Evolutionary conservation across 2,888 invertebrate genomes (phyloP), one percentile per base, ranked within the genome.

Genomic region (Eilema caniola): DNA sequence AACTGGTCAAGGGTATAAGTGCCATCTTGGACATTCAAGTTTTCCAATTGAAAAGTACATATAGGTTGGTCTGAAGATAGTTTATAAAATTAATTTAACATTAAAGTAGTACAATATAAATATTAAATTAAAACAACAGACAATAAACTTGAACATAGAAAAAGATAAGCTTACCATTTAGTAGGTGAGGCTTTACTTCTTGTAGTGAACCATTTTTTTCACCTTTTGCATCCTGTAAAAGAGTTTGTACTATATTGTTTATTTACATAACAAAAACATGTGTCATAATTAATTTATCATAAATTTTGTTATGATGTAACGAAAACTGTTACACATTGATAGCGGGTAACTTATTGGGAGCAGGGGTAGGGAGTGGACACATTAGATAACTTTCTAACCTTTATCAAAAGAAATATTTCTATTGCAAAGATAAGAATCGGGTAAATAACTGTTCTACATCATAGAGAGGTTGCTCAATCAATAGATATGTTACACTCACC

Each of bases 171-270:
- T 93, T 84, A 96, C 96, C 96, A 91, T 95, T 94, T 67, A 96
- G 84, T 67, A 96, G 89, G 79, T 94, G 95, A 25, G 96, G 96
- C 83, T 95, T 95, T 72, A 96, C 85, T 76, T 95, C 95, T 82
- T 95, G 95, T 33, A 93, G 78, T 53, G 95, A 92, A 62, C 95
- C 95, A 89, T 96, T 96, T 85, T 93, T 95, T 74, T 94, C 95
- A 79, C 93, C 95, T 85, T 93, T 94, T 28, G 25, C 25, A 77
- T 93, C 94, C 93, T 95, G 90, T n/a, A 92, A 93, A 62, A 67
- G 23, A 28, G n/a, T 20, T 16, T 24, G 20, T 63, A 64, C 37
- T n/a, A 56, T 66, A 12, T 62, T 66, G 47, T 69, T 66, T 69
- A 61, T 66, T 67, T 67, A 67, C 37, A 65, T 56, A 23, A 56